A percentile compares a stretch with the other conserved stretches of the same genome.
Evolutionary conservation across 2,888 invertebrate species (phyloP).

Genomic region (Trissoscelio sp.): DNA sequence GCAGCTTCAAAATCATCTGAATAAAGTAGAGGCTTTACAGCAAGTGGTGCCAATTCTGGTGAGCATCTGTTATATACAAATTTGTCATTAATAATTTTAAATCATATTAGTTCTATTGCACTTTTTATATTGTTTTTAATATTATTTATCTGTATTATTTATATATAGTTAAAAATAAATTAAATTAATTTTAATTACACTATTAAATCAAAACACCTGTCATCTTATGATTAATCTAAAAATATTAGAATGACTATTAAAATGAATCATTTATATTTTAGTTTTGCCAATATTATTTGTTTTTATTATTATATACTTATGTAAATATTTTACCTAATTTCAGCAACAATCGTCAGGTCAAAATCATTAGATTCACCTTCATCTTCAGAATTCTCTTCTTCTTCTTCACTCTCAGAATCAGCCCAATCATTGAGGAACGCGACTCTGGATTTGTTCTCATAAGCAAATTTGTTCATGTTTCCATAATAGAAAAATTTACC

Average conservation of each 20-base stretch:
- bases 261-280: background rate
- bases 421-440: constrained; percentile 43
- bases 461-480: constrained; percentile 81
- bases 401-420: constrained; percentile 67
- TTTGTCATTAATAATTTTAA: no score
- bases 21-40: constrained; percentile 73
- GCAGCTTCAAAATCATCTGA: constrained; percentile 75
- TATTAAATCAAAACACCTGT: no score
- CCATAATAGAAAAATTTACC: constrained; percentile 81
- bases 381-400: constrained; percentile 21
- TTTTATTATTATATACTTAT: no score
- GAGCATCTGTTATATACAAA: constrained; percentile 73
- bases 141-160: no score
- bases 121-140: no score
- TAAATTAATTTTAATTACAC: no score
- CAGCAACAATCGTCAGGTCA: constrained; percentile 76
- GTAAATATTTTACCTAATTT: constrained; percentile 71
- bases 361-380: constrained; percentile 60
- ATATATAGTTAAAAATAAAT: no score
- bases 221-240: no score
- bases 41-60: constrained; percentile 79
- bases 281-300: background rate
- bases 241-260: no score
- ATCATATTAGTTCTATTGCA: no score
- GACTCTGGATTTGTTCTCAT: constrained; percentile 76